Percentiles rank a stretch among this genome's conserved stretches.
phyloP scores from a whole-genome alignment of 2,888 invertebrate genomes.

The Ethmia dodecea region DNA sequence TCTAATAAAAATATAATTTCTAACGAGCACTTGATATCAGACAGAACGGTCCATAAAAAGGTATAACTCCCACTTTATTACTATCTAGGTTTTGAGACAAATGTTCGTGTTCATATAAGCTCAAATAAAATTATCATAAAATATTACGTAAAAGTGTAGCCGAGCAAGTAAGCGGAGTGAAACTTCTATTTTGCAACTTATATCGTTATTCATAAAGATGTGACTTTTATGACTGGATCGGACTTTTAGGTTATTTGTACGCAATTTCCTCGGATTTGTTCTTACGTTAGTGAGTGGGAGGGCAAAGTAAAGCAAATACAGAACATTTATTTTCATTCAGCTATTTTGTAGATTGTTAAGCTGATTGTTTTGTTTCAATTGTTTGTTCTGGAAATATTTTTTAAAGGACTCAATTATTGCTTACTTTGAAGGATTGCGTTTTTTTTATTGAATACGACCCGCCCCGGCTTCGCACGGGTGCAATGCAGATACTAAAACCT shows the following conservation, averaged over 20 bases:
- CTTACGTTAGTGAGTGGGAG: conserved; percentile 26
- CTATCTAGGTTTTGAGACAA: conserved; percentile 18
- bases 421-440: too few species aligned
- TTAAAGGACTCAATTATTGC: too few species aligned
- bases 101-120: conserved; percentile 32
- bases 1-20: too few species aligned
- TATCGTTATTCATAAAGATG: conserved; percentile 66
- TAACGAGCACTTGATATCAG: too few species aligned
- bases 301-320: conserved; percentile 22
- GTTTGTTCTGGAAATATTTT: too few species aligned
- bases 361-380: too few species aligned
- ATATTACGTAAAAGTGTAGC: conserved; percentile 53
- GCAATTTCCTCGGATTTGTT: conserved; percentile 46
- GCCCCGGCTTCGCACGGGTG: too few species aligned
- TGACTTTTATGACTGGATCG: conserved; percentile 64
- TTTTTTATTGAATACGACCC: too few species aligned
- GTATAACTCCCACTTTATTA: too few species aligned
- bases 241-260: conserved; percentile 62
- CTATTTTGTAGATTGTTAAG: too few species aligned
- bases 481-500: too few species aligned
- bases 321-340: conserved; percentile 12
- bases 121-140: conserved; percentile 63
- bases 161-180: conserved; percentile 46
- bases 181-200: conserved; percentile 63
- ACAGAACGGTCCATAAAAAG: too few species aligned